Percentiles rank a stretch among this genome's conserved stretches.
These are phyloP conservation scores for Thysanoteuthis rhombus DNA, from an alignment of 2,888 invertebrate genomes.

Conservation along the genomic window DNA sequence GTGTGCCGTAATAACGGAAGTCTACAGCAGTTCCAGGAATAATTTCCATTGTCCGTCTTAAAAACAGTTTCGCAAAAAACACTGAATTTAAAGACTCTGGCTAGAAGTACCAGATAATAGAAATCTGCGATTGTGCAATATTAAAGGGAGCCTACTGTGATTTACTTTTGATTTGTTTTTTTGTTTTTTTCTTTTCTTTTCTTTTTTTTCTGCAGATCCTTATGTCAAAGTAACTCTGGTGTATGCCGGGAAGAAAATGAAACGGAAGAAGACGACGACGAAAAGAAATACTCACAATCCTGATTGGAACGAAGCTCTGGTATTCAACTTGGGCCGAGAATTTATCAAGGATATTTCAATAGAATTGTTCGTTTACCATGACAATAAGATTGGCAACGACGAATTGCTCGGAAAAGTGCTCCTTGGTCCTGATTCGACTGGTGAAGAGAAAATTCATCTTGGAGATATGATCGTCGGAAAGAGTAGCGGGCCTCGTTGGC, in stretches of 20 bases:
- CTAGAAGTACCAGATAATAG: no score
- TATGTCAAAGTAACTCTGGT: conserved; percentile 88
- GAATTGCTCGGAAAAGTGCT: conserved; percentile 73
- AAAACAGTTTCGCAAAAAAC: no score
- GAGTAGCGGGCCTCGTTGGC: conserved; percentile 60
- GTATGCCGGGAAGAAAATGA: conserved; percentile 85
- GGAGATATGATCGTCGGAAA: conserved; percentile 59
- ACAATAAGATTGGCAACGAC: conserved; percentile 73
- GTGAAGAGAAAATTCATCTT: conserved; percentile 60
- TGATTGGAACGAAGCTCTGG: conserved; percentile 91
- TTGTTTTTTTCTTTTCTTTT: conserved; percentile 30
- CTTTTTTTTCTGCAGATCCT: conserved; percentile 75
- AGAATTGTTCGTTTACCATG: conserved; percentile 75
- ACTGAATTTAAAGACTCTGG: no score
- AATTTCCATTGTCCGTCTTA: no score
- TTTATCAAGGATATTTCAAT: conserved; percentile 72
- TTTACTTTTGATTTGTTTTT: not conserved
- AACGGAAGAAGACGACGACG: conserved; percentile 85
- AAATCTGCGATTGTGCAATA: no score
- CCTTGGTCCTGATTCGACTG: conserved; percentile 69
- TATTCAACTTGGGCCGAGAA: conserved; percentile 76
- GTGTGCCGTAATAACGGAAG: no score
- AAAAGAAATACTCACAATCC: conserved; percentile 81
- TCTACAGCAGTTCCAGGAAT: no score
- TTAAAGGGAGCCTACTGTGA: no score